These are phyloP conservation scores for Peribatodes rhomboidaria DNA, from an alignment of 2,888 invertebrate species.

Conservation along the genomic window DNA sequence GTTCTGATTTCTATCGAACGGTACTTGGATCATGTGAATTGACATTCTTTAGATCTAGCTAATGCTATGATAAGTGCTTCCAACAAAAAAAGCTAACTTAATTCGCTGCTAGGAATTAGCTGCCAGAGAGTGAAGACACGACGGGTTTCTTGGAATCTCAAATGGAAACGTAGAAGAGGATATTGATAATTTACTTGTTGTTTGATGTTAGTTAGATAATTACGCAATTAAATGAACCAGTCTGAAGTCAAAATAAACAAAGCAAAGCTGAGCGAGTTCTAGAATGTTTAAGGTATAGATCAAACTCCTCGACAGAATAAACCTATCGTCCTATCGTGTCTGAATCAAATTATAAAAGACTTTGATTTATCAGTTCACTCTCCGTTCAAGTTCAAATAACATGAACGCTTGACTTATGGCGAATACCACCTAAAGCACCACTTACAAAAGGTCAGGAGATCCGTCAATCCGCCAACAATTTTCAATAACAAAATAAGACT, in stretches of 20 bases:
- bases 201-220: neutral
- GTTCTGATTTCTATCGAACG: constrained; percentile 69
- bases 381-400: constrained; percentile 49
- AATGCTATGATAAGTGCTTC: constrained; percentile 38
- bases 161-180: constrained; percentile 23
- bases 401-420: constrained; percentile 46
- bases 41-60: constrained; percentile 32
- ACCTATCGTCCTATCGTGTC: constrained; percentile 9
- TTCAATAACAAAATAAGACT: constrained; percentile 75
- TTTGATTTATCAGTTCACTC: constrained; percentile 36
- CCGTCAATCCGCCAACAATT: constrained; percentile 69
- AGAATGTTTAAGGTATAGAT: neutral
- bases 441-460: constrained; percentile 52
- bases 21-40: constrained; percentile 39
- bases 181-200: constrained; percentile 7
- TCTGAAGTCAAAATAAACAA: constrained; percentile 7
- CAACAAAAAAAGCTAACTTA: constrained; percentile 32
- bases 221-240: neutral
- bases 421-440: constrained; percentile 47
- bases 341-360: constrained; percentile 22
- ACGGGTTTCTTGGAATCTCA: constrained; percentile 30
- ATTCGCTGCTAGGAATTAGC: constrained; percentile 32
- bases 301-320: constrained; percentile 16
- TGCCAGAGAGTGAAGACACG: constrained; percentile 21
- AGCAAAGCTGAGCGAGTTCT: neutral